Evolutionary conservation across 2,888 invertebrate species (phyloP).

Genomic region (Xanthia togata): DNA sequence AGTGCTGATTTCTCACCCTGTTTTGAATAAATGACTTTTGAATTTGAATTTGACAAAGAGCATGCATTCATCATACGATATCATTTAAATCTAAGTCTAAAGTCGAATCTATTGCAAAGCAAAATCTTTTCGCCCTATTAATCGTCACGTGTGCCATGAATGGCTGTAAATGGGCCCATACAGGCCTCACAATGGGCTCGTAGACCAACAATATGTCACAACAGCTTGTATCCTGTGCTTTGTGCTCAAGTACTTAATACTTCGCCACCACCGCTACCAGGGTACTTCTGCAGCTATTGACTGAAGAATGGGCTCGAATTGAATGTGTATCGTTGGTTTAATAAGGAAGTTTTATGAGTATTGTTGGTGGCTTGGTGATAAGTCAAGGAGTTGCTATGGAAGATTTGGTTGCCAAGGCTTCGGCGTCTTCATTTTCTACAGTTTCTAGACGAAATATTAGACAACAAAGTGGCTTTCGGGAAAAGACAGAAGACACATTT

Average conservation of each 20-base stretch:
- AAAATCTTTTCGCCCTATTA: constrained; percentile 55
- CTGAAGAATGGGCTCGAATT: constrained; percentile 39
- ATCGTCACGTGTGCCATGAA: constrained; percentile 62
- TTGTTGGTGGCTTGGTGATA: constrained; percentile 9
- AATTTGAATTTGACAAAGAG: too few species aligned
- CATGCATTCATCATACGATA: not conserved
- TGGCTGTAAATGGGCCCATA: constrained; percentile 57
- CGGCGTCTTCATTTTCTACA: not conserved
- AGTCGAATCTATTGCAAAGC: constrained; percentile 29
- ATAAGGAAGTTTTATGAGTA: constrained; percentile 36
- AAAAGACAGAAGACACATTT: too few species aligned
- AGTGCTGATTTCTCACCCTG: too few species aligned
- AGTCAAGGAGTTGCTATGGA: not conserved
- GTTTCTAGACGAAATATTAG: not conserved
- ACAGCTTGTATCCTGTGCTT: constrained; percentile 73
- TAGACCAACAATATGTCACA: constrained; percentile 66
- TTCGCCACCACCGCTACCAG: constrained; percentile 22
- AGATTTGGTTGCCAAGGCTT: not conserved
- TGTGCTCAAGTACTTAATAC: constrained; percentile 58
- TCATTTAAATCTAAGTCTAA: constrained; percentile 13
- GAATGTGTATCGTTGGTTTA: constrained; percentile 26
- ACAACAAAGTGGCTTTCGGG: too few species aligned
- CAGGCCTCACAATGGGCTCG: constrained; percentile 64
- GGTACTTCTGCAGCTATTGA: constrained; percentile 24
- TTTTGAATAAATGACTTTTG: too few species aligned